phyloP scores from a whole-genome alignment of 2,888 invertebrate genomes.

The Neocrepidodera transversa region DNA sequence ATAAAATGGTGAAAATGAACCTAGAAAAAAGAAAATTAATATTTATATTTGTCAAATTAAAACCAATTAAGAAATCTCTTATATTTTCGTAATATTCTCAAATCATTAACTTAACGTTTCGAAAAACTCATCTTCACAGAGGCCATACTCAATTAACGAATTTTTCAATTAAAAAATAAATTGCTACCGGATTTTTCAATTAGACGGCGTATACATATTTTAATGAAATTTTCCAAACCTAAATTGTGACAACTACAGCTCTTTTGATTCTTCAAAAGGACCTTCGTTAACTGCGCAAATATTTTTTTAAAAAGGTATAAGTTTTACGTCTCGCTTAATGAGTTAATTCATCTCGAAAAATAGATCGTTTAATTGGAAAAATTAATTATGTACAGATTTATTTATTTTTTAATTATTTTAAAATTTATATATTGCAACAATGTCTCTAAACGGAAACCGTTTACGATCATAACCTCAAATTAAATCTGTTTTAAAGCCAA shows the following conservation, averaged over 20 bases:
- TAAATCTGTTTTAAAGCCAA: conserved; percentile 22
- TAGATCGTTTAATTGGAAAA: too few species aligned
- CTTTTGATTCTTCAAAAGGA: conserved; percentile 15
- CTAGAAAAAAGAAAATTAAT: too few species aligned
- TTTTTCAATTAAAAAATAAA: conserved; percentile 27
- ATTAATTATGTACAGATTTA: too few species aligned
- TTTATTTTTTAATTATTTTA: too few species aligned
- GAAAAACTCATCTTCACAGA: conserved; percentile 2
- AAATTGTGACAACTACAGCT: conserved; percentile 17
- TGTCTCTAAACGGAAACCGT: conserved; percentile 15
- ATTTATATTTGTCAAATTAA: too few species aligned
- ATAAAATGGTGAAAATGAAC: too few species aligned
- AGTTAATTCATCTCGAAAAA: conserved; percentile 7
- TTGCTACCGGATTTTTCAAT: conserved; percentile 16
- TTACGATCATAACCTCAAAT: conserved; percentile 24
- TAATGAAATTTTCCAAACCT: conserved; percentile 17
- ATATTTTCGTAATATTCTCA: too few species aligned
- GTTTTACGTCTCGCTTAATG: conserved; percentile 9
- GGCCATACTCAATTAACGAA: conserved; percentile 13
- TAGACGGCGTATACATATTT: conserved; percentile 17
- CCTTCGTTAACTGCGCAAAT: conserved; percentile 7
- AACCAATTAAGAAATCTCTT: conserved; percentile 6
- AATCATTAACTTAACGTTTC: neutral
- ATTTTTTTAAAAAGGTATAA: conserved; percentile 7
- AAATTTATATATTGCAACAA: conserved; percentile 21